These are phyloP conservation scores for Tragelaphus strepsiceros DNA, from an alignment of 2,113 vertebrate genomes.

Conservation along the genomic window DNA sequence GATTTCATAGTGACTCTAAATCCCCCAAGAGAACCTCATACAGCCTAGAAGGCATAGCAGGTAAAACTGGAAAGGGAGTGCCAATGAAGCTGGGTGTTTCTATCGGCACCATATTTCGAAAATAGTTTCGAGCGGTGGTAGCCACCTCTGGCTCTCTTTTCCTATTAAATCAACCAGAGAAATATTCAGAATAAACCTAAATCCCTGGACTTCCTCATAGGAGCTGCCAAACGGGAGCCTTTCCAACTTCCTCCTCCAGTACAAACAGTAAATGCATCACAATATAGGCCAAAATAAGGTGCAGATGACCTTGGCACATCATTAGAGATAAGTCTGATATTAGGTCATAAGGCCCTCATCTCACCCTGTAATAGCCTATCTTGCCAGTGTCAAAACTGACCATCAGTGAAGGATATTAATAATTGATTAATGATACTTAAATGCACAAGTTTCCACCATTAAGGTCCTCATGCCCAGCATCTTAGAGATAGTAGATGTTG, in stretches of 20 bases:
- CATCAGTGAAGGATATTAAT: neutral
- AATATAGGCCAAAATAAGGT: neutral
- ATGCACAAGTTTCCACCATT: neutral
- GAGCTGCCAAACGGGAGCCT: neutral
- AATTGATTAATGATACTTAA: neutral
- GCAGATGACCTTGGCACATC: neutral
- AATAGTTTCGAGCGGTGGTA: neutral
- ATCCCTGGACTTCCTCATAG: neutral
- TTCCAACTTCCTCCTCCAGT: neutral
- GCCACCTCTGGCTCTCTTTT: neutral
- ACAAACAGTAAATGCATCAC: neutral
- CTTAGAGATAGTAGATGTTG: neutral
- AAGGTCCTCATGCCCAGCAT: neutral
- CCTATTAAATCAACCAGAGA: neutral
- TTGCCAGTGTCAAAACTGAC: neutral
- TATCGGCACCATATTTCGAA: neutral
- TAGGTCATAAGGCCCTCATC: neutral
- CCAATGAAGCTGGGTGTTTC: neutral
- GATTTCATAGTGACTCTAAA: neutral
- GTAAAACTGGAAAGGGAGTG: neutral
- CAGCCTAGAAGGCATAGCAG: neutral
- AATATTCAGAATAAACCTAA: neutral
- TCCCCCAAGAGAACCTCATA: neutral
- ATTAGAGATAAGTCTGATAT: neutral
- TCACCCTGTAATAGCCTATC: neutral